Evolutionary conservation across 2,797 vertebrate species (phyloP).

Genomic region (Adrianichthys oophorus): DNA sequence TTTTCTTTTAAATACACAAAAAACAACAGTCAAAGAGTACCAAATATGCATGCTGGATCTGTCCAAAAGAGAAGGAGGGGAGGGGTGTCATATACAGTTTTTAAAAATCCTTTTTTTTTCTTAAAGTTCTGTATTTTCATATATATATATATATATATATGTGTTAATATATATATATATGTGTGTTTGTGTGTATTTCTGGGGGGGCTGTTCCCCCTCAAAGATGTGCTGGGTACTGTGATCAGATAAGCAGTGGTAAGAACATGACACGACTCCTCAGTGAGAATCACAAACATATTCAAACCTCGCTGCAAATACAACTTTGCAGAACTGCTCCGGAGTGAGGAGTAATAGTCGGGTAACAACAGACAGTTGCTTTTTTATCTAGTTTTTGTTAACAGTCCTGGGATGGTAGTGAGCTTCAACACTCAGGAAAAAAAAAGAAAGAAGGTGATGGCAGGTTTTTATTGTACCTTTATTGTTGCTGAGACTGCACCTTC

Average conservation of each 20-base stretch:
- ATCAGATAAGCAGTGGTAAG: constrained; percentile 66
- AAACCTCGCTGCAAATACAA: constrained; percentile 82
- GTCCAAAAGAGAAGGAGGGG: constrained; percentile 66
- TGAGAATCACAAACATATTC: constrained; percentile 74
- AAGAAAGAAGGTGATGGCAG: constrained; percentile 7
- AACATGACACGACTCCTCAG: constrained; percentile 72
- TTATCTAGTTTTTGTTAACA: constrained; percentile 58
- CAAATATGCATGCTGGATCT: constrained; percentile 96
- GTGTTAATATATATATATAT: constrained; percentile 34
- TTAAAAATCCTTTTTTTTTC: constrained; percentile 18
- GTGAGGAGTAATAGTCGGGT: constrained; percentile 28
- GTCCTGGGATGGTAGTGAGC: constrained; percentile 58
- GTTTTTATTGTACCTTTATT: constrained; percentile 18
- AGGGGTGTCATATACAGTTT: constrained; percentile 44
- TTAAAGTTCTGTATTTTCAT: constrained; percentile 10
- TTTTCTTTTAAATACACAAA: constrained; percentile 91
- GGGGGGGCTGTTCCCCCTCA: constrained; percentile 58
- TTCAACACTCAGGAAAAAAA: constrained; percentile 29
- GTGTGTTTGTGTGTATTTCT: constrained; percentile 17
- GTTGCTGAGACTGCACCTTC: constrained; percentile 32
- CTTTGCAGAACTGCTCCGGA: constrained; percentile 76
- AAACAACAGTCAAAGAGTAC: constrained; percentile 84
- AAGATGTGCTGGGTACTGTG: constrained; percentile 73
- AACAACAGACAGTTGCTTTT: constrained; percentile 53
- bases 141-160: constrained; percentile 2